Percentiles rank a stretch among this genome's conserved stretches.
Conservation (phyloP, 2,113 vertebrate genomes). For the Geothlypis trichas region DNA sequence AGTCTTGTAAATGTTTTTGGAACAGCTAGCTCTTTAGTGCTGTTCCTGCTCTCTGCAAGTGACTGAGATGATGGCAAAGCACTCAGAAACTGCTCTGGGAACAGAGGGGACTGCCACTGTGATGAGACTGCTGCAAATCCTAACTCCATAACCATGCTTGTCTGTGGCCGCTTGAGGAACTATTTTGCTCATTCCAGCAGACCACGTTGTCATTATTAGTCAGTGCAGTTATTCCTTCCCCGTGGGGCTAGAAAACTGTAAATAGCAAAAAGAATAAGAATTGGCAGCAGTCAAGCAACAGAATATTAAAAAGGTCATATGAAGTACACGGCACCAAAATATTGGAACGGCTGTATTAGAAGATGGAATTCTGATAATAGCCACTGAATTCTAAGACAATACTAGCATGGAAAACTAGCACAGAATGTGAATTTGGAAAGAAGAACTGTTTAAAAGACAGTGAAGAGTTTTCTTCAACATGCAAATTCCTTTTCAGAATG, state of each 20-base stretch:
- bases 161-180: background rate
- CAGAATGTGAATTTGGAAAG: background rate
- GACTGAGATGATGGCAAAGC: background rate
- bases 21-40: background rate
- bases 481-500: background rate
- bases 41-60: background rate
- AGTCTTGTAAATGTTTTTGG: background rate
- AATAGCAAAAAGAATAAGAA: constrained; percentile 21
- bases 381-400: background rate
- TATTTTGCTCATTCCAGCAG: background rate
- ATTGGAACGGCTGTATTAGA: background rate
- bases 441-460: background rate
- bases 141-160: background rate
- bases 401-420: background rate
- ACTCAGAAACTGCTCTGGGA: background rate
- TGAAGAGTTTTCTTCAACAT: background rate
- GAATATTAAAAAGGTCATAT: constrained; percentile 38
- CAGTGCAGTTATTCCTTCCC: background rate
- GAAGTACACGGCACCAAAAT: background rate
- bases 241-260: background rate
- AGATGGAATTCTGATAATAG: background rate
- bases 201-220: background rate
- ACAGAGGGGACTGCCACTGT: background rate
- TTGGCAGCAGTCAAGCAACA: background rate
- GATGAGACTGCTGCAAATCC: background rate